phyloP scores from a whole-genome alignment of 2,797 vertebrate genomes.

The Rhadinocentrus ornatus region DNA sequence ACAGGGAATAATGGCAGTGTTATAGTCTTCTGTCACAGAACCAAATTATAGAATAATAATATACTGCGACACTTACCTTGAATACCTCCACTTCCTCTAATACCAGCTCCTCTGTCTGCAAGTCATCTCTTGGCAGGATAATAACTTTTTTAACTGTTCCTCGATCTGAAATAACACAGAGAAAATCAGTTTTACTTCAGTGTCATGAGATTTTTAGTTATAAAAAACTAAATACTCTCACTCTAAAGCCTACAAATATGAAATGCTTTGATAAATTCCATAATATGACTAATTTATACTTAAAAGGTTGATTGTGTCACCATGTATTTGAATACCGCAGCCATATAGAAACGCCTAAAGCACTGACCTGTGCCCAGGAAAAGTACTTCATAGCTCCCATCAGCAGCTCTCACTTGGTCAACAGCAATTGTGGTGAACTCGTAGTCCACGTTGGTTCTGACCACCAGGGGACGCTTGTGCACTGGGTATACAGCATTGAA shows the following conservation, averaged over 20 bases:
- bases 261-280: background rate
- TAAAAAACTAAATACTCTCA: background rate
- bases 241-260: background rate
- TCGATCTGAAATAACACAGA: constrained; percentile 82
- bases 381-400: constrained; percentile 98
- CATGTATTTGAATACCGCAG: background rate
- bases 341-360: background rate
- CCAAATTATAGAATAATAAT: background rate
- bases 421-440: constrained; percentile 97
- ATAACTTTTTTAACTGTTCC: constrained; percentile 98
- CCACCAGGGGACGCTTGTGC: constrained; percentile 96
- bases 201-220: background rate
- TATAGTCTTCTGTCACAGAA: background rate
- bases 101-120: constrained; percentile 96
- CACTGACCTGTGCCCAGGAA: constrained; percentile 96
- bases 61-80: constrained; percentile 82
- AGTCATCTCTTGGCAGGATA: constrained; percentile 94
- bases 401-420: constrained; percentile 97
- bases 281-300: background rate
- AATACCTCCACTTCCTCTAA: constrained; percentile 98
- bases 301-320: background rate
- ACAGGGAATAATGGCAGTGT: background rate
- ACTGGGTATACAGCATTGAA: constrained; percentile 94
- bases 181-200: background rate
- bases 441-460: constrained; percentile 95